Evolutionary conservation across 2,797 vertebrate species (phyloP).

Genomic region (Stomatorhinus walkeri): DNA sequence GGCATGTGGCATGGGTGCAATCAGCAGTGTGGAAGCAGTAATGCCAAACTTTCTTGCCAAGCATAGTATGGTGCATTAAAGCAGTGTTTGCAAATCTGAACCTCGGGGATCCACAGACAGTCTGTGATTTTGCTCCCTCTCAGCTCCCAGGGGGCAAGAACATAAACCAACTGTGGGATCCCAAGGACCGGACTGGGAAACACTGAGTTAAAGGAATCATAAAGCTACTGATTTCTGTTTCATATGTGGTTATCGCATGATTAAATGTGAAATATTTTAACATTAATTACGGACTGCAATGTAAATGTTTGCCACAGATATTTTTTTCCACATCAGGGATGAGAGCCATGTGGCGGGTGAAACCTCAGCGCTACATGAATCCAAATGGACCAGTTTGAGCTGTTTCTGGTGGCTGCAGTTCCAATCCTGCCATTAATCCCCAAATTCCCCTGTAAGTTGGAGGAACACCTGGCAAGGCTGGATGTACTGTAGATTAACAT

Average conservation of each 20-base stretch:
- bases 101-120: background rate
- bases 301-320: background rate
- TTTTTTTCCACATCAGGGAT: background rate
- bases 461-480: too few relatives aligned
- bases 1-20: background rate
- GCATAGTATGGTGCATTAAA: background rate
- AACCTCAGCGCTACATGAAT: too few relatives aligned
- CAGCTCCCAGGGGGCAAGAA: background rate
- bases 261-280: background rate
- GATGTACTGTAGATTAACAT: too few relatives aligned
- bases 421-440: too few relatives aligned
- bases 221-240: background rate
- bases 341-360: too few relatives aligned
- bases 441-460: too few relatives aligned
- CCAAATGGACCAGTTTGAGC: too few relatives aligned
- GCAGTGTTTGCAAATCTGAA: background rate
- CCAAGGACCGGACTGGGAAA: background rate
- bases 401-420: too few relatives aligned
- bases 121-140: background rate
- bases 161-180: background rate
- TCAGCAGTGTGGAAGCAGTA: background rate
- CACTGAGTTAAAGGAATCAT: background rate
- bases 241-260: background rate
- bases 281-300: background rate
- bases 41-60: background rate